These are phyloP conservation scores for Elanoides forficatus DNA, from an alignment of 2,113 vertebrate species.

Conservation along the genomic window DNA sequence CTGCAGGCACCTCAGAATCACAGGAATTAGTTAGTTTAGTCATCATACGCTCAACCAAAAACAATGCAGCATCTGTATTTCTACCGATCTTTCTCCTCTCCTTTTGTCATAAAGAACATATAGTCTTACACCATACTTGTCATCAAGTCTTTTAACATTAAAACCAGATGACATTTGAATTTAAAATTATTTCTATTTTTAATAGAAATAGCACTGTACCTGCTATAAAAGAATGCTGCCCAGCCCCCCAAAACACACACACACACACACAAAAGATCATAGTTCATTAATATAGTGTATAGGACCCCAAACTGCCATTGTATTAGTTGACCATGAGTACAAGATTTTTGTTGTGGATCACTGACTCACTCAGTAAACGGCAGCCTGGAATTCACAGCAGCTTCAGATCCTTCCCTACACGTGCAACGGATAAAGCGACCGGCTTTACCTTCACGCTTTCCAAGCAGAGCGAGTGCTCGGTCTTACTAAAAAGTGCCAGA, in stretches of 20 bases:
- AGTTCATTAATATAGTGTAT: rapidly evolving
- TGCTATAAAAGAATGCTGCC: neutral
- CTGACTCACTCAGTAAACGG: neutral
- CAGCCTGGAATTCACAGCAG: neutral
- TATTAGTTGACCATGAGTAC: rapidly evolving
- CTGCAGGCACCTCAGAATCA: neutral
- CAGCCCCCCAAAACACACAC: neutral
- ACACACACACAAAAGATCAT: neutral
- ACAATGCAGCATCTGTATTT: neutral
- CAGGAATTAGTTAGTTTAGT: no score
- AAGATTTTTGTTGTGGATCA: neutral
- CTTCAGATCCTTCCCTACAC: neutral
- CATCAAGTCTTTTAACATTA: neutral
- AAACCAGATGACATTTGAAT: neutral
- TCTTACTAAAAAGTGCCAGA: neutral
- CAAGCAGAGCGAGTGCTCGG: neutral
- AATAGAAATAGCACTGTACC: neutral
- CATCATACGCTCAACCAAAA: neutral
- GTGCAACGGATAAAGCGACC: neutral
- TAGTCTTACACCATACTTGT: neutral
- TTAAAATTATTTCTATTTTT: neutral
- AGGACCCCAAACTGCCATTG: neutral
- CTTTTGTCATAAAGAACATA: neutral
- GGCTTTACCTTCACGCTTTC: neutral
- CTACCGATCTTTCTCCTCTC: neutral